Evolutionary conservation across 2,113 vertebrate species (phyloP), one percentile per base, ranked within the genome.

Genomic region (Urocitellus parryii): DNA sequence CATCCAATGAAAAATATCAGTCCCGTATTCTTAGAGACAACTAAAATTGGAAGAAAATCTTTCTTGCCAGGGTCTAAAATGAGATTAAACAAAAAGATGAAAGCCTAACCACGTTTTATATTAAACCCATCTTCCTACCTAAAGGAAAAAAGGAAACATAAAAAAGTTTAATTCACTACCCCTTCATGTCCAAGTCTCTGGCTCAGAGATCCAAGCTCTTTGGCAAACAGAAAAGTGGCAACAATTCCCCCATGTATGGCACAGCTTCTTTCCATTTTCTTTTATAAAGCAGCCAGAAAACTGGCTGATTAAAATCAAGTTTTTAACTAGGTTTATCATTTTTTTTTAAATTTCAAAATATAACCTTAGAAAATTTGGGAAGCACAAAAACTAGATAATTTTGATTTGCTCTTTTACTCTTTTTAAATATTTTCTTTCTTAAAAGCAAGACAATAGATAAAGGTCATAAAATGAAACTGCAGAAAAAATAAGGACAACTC

Each of bases 11-110:
- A 88, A 89, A 67, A 84, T 24, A 90, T 48, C 6, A 45, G 17
- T 14, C 8, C 5, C 13, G 18, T 0, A 74, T 85, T 73, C 58
- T 91, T 63, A 53, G 0, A 56, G 42, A 96, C 53, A 94, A 86
- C 22, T 83, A 70, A 72, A 81, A 94, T 53, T 20, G 5, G 32
- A 92, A 88, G 27, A 91, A 89, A 82, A 48, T n/a, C 56, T 16
- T 45, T 37, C 32, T 34, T 18, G 5, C 24, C 13, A 91, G 27
- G 4, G 42, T 67, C n/a, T 81, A 34, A 48, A 95, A 67, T n/a
- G 89, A 87, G 24, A 90, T 78, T 78, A 96, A 27, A 89, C 48
- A 90, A 92, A 81, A 6, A 94, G 16, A 94, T 32, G 8, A 20
- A 85, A 85, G 20, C 22, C 22, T 89, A 58, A 9, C 11, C 25